phyloP scores from a whole-genome alignment of 2,888 invertebrate species.

The Listrodromus nycthemerus region DNA sequence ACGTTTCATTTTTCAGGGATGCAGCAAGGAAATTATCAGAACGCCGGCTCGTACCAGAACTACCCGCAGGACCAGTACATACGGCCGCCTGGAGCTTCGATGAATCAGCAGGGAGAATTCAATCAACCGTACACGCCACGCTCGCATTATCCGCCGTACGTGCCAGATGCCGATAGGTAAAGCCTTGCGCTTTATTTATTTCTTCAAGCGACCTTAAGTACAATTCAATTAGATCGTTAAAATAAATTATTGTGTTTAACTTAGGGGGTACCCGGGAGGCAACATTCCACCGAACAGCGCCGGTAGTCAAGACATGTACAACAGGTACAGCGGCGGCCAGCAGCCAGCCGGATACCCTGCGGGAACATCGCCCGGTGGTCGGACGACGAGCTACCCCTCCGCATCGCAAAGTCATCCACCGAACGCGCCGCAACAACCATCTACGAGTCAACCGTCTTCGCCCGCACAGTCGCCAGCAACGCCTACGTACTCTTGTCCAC shows the following conservation, averaged over 20 bases:
- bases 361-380: slow-evolving; percentile 78
- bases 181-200: slow-evolving; percentile 20
- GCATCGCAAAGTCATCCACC: slow-evolving; percentile 86
- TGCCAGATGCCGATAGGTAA: slow-evolving; percentile 83
- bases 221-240: neutral
- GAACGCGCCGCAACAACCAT: slow-evolving; percentile 87
- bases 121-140: slow-evolving; percentile 85
- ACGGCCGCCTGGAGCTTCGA: slow-evolving; percentile 81
- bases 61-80: slow-evolving; percentile 85
- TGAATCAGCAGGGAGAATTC: slow-evolving; percentile 83
- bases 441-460: slow-evolving; percentile 91
- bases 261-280: slow-evolving; percentile 83
- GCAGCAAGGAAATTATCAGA: slow-evolving; percentile 83
- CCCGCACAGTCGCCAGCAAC: slow-evolving; percentile 91
- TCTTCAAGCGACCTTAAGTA: neutral
- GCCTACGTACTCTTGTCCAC: slow-evolving; percentile 82
- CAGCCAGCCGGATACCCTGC: slow-evolving; percentile 80
- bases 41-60: slow-evolving; percentile 84
- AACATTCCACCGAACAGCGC: slow-evolving; percentile 81
- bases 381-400: slow-evolving; percentile 86
- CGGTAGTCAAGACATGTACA: slow-evolving; percentile 83
- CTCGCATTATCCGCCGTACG: slow-evolving; percentile 84
- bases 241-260: slow-evolving; percentile 26
- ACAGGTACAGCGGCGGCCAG: slow-evolving; percentile 83
- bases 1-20: slow-evolving; percentile 79